These are phyloP conservation scores for Acrocephalus kingi DNA, from an alignment of 2,113 vertebrate species.

Conservation along the genomic window DNA sequence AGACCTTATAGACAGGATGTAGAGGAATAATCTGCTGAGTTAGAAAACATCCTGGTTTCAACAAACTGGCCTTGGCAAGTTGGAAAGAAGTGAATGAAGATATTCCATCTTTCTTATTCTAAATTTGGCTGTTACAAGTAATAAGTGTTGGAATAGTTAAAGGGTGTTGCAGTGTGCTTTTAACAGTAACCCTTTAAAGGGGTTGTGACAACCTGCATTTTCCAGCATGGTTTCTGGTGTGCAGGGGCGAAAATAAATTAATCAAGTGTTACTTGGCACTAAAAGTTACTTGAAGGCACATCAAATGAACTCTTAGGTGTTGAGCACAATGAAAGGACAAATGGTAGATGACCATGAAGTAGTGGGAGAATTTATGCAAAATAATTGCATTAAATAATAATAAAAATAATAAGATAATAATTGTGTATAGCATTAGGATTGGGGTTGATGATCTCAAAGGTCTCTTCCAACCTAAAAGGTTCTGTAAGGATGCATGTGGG, in stretches of 20 bases:
- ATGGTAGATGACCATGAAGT: not conserved
- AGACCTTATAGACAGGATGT: not conserved
- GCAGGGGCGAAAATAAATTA: not conserved
- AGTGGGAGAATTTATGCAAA: not conserved
- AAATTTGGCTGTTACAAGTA: not conserved
- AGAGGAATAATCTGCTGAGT: not conserved
- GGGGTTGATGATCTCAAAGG: not conserved
- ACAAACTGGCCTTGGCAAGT: not conserved
- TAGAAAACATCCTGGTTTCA: not conserved
- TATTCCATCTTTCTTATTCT: not conserved
- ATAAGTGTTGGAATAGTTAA: not conserved
- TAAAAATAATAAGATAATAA: not conserved
- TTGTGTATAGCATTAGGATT: not conserved
- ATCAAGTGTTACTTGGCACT: not conserved
- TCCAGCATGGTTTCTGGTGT: not conserved
- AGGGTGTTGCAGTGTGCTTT: not conserved
- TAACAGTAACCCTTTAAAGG: not conserved
- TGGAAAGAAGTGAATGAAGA: not conserved
- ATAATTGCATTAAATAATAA: not conserved
- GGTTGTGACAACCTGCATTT: not conserved
- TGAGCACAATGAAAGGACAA: not conserved
- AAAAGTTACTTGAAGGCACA: not conserved
- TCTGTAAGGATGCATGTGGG: not conserved
- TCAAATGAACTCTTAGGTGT: not conserved
- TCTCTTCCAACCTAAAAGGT: not conserved